These are phyloP conservation scores for Drosophila anomalata DNA, from an alignment of 2,888 invertebrate species.

Conservation along the genomic window DNA sequence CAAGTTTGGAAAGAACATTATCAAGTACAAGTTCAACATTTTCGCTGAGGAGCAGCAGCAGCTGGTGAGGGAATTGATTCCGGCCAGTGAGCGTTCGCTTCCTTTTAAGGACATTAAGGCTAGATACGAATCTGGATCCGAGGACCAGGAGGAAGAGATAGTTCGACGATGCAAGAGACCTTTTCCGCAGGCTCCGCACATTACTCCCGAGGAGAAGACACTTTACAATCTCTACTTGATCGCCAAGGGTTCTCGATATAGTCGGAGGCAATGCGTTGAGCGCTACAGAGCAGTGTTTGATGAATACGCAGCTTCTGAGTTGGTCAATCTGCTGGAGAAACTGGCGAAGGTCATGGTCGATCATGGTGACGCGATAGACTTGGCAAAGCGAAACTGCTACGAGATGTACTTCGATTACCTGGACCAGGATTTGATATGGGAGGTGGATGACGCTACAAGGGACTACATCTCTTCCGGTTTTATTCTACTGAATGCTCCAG, in stretches of 20 bases:
- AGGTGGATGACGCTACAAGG: constrained; percentile 82
- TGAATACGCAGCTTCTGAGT: constrained; percentile 81
- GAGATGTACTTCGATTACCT: constrained; percentile 84
- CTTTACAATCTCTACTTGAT: constrained; percentile 83
- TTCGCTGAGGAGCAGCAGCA: constrained; percentile 83
- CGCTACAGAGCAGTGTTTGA: constrained; percentile 83
- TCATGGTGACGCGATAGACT: constrained; percentile 79
- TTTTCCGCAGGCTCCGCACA: constrained; percentile 56
- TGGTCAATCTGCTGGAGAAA: constrained; percentile 81
- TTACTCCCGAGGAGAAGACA: constrained; percentile 83
- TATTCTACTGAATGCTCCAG: constrained; percentile 73
- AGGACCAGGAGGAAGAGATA: constrained; percentile 78
- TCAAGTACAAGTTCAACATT: constrained; percentile 84
- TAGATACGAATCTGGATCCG: constrained; percentile 74
- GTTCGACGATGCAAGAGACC: constrained; percentile 71
- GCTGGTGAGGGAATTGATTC: constrained; percentile 82
- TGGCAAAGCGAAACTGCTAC: constrained; percentile 81
- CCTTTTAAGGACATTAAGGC: constrained; percentile 83
- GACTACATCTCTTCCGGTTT: constrained; percentile 83
- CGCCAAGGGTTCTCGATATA: constrained; percentile 82
- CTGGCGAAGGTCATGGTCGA: constrained; percentile 81
- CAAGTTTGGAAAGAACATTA: constrained; percentile 84
- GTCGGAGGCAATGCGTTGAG: constrained; percentile 82
- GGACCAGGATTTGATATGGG: constrained; percentile 83
- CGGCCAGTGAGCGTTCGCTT: constrained; percentile 79